Evolutionary conservation across 2,113 vertebrate genomes (phyloP), one percentile per base, ranked within the genome.

Genomic region (Oceanites oceanicus): DNA sequence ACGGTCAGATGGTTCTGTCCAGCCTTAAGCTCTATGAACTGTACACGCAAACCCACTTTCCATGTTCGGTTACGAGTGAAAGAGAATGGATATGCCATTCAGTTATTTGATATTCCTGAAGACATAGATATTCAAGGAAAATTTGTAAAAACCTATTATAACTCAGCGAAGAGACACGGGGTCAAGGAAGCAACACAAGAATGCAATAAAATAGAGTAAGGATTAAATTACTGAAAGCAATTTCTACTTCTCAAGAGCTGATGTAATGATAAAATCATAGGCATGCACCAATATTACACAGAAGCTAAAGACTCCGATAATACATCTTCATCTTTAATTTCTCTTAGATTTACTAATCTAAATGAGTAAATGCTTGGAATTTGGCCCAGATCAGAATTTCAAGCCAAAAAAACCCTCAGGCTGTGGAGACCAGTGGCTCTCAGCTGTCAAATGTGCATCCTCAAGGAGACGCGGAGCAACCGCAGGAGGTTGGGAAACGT

Each of bases 381-480:
- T 90, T 93, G 93, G 90, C 92, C 93, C 90, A 82, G 87, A 88
- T 32, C 38, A 78, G 61, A 45, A 82, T 49, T 42, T 47, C 44
- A 82, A 94, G 90, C 91, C 94, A 97, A 85, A 66, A 88, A 92
- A 94, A 87, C 61, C 93, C 93, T 84, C 72, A 89, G 73, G 84
- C 62, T 67, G 30, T 2, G 13, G 58, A 67, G 52, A 50, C 3
- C 61, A 44, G 76, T 6, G 55, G 65, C 80, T 86, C 73, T 77
- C 42, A 81, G 75, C 68, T 65, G 72, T 25, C 80, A 49, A 13
- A 11, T 3, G 7, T 25, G 45, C 27, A 53, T 40, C 77, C 61
- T 67, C 2, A 3, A 65, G 84, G 59, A 77, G 76, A 84, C 0
- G 0, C 17, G 42, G 38, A 52, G 26, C 29, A 53, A 68, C 34